Evolutionary conservation across 2,888 invertebrate species (phyloP).

Genomic region (Sinelater perroti): DNA sequence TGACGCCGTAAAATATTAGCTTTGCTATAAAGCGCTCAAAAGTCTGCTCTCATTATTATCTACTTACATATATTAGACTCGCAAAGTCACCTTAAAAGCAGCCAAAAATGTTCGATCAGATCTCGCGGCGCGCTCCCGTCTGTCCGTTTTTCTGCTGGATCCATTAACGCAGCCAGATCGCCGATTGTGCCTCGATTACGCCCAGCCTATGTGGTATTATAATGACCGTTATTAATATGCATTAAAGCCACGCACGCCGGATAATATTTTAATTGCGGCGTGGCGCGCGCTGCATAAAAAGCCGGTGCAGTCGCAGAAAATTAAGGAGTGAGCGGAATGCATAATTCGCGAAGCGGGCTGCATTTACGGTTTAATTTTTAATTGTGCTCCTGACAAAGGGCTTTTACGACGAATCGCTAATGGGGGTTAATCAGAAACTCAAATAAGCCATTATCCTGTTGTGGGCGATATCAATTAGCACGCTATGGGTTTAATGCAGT

Average conservation of each 20-base stretch:
- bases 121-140: background rate
- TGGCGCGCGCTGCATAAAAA: slow-evolving; percentile 44
- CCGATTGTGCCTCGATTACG: slow-evolving; percentile 41
- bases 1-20: slow-evolving; percentile 4
- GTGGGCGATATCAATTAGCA: no score
- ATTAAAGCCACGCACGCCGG: slow-evolving; percentile 52
- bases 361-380: slow-evolving; percentile 7
- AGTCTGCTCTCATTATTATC: background rate
- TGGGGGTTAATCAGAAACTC: no score
- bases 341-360: slow-evolving; percentile 40
- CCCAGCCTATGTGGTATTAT: slow-evolving; percentile 37
- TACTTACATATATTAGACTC: background rate
- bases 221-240: slow-evolving; percentile 54
- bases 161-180: slow-evolving; percentile 44
- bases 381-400: no score
- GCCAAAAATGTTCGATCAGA: background rate
- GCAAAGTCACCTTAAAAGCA: background rate
- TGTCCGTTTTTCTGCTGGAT: slow-evolving; percentile 9
- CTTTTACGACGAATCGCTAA: no score
- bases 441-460: no score
- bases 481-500: no score
- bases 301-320: slow-evolving; percentile 47
- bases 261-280: slow-evolving; percentile 53
- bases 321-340: slow-evolving; percentile 48
- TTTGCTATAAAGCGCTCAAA: slow-evolving; percentile 2